Conservation (phyloP, 2,797 vertebrate species). For the Silurus lanzhouensis region DNA sequence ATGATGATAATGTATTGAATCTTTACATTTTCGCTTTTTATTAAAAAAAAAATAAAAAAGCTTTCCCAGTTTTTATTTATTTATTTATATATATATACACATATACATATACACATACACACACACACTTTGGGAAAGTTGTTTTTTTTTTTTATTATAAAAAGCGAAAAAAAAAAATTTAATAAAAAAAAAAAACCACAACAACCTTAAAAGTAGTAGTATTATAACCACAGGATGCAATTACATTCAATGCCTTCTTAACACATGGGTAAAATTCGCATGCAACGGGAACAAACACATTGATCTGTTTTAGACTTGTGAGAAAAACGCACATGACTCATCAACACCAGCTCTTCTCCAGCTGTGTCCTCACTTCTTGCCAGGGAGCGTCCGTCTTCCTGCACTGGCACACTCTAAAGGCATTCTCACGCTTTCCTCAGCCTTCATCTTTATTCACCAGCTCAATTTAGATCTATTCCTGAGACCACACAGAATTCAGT, state of each 20-base stretch:
- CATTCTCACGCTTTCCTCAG: neutral
- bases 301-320: neutral
- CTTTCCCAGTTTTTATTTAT: too few relatives aligned
- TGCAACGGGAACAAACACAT: neutral
- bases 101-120: too few relatives aligned
- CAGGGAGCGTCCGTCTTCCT: slow-evolving; percentile 26
- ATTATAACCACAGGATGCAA: neutral
- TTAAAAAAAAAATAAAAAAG: too few relatives aligned
- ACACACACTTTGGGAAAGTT: neutral
- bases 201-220: neutral
- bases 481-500: neutral
- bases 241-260: neutral
- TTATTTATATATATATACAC: too few relatives aligned
- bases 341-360: slow-evolving; percentile 21
- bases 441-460: neutral
- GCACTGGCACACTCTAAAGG: neutral
- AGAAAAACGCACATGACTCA: slow-evolving; percentile 22
- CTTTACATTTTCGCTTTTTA: too few relatives aligned
- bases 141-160: neutral
- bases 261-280: neutral
- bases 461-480: neutral
- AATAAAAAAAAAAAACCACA: too few relatives aligned
- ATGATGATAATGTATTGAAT: neutral
- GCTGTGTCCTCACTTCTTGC: slow-evolving; percentile 28
- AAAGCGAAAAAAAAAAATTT: too few relatives aligned